Percentiles rank a stretch among this genome's conserved stretches.
These are phyloP conservation scores for Spondyliosoma cantharus DNA, from an alignment of 2,797 vertebrate genomes.

Conservation along the genomic window DNA sequence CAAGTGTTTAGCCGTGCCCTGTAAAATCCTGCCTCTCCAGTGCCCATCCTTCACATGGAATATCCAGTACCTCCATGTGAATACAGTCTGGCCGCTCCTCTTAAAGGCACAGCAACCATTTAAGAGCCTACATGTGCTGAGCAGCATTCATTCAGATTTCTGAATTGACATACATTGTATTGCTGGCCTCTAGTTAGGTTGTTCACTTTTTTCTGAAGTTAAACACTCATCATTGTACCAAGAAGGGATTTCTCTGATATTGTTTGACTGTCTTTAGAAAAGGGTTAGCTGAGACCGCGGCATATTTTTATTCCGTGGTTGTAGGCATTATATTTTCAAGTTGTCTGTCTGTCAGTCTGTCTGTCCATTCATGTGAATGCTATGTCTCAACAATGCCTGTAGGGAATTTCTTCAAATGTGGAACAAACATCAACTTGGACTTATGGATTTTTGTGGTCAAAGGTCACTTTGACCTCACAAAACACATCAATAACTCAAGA, in stretches of 20 bases:
- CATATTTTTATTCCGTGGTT: background rate
- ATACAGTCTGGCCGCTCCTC: slow-evolving; percentile 13
- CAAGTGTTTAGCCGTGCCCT: background rate
- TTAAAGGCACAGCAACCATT: slow-evolving; percentile 63
- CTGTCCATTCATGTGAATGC: no score
- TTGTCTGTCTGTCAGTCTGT: no score
- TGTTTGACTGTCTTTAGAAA: background rate
- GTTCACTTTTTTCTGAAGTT: background rate
- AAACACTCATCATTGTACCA: background rate
- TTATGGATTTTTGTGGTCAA: no score
- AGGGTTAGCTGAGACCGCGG: background rate
- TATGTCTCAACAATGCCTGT: no score
- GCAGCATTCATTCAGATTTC: background rate
- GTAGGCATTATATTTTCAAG: no score
- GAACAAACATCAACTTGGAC: no score
- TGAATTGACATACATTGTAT: background rate
- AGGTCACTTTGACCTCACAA: no score
- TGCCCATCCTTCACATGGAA: slow-evolving; percentile 66
- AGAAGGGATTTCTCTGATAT: background rate
- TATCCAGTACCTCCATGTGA: slow-evolving; percentile 58
- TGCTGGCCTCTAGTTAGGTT: background rate
- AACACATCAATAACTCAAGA: no score
- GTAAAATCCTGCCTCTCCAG: slow-evolving; percentile 13
- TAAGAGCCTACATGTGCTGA: background rate
- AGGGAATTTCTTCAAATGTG: no score